Percentiles rank a stretch among this genome's conserved stretches.
Conservation (phyloP, 2,888 invertebrate species). For the Platycheirus rosarum region DNA sequence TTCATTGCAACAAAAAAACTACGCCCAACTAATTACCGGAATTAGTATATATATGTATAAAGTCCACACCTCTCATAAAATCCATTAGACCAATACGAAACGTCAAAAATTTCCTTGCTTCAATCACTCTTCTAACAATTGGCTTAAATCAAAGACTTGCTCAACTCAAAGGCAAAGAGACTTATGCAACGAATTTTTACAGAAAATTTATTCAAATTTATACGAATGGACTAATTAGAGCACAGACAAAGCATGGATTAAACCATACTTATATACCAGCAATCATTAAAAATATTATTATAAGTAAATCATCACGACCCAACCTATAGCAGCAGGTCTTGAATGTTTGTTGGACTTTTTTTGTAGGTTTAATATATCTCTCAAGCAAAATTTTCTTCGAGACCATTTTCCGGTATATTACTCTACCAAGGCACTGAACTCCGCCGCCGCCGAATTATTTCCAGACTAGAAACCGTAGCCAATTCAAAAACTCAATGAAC, state of each 20-base stretch:
- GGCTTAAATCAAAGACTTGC: slow-evolving; percentile 49
- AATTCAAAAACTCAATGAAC: slow-evolving; percentile 33
- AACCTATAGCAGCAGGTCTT: slow-evolving; percentile 53
- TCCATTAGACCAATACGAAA: slow-evolving; percentile 22
- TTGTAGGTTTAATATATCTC: background rate
- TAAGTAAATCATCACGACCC: slow-evolving; percentile 67
- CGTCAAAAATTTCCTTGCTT: slow-evolving; percentile 45
- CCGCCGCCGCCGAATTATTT: background rate
- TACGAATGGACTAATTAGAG: slow-evolving; percentile 66
- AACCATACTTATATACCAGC: background rate
- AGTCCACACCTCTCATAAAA: slow-evolving; percentile 35
- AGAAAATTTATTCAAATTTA: slow-evolving; percentile 69
- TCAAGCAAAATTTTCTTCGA: slow-evolving; percentile 42
- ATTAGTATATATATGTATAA: no score
- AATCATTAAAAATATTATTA: slow-evolving; percentile 46
- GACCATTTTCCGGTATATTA: slow-evolving; percentile 63
- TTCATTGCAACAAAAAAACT: background rate
- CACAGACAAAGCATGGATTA: slow-evolving; percentile 47
- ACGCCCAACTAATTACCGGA: slow-evolving; percentile 4
- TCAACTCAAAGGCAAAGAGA: slow-evolving; percentile 34
- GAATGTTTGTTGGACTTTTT: slow-evolving; percentile 20
- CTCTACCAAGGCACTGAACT: slow-evolving; percentile 17
- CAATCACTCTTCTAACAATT: slow-evolving; percentile 37
- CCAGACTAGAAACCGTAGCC: background rate
- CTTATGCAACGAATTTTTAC: slow-evolving; percentile 54